Conservation (phyloP, 2,888 invertebrate species). For the Elmis aenea region DNA sequence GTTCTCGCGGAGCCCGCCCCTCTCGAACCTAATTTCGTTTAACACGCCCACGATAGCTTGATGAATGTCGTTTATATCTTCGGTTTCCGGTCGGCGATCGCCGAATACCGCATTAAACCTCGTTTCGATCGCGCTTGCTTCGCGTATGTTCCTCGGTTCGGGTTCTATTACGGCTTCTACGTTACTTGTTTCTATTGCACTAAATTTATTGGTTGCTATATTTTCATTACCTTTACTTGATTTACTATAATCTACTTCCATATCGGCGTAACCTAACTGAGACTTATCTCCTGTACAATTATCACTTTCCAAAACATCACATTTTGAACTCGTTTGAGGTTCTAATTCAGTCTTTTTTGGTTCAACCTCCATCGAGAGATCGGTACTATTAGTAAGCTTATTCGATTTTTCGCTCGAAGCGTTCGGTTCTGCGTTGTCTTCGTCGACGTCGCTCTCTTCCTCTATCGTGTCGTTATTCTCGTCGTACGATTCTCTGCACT, state of each 20-base stretch:
- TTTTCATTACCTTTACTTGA: conserved; percentile 11
- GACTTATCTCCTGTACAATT: too few species aligned
- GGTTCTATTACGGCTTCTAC: conserved; percentile 11
- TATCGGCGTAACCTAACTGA: conserved; percentile 3
- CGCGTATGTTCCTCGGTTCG: too few species aligned
- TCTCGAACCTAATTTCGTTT: conserved; percentile 18
- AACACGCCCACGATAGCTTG: conserved; percentile 10
- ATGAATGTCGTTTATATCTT: conserved; percentile 26
- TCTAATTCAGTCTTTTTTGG: too few species aligned
- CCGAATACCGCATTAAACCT: not conserved
- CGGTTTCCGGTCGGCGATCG: not conserved
- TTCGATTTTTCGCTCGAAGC: too few species aligned
- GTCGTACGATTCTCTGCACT: not conserved
- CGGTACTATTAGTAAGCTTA: too few species aligned
- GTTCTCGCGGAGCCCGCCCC: conserved; percentile 11
- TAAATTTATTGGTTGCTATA: not conserved
- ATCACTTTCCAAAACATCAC: too few species aligned
- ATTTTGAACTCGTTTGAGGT: too few species aligned
- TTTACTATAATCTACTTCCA: conserved; percentile 11
- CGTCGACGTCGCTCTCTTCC: not conserved
- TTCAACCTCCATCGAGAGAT: too few species aligned
- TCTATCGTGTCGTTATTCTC: not conserved
- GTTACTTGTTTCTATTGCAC: conserved; percentile 1
- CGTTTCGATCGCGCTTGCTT: not conserved
- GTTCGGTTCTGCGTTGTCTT: not conserved